Percentiles rank a stretch among this genome's conserved stretches.
phyloP scores from a whole-genome alignment of 1,140 invertebrate species.

The Ceratitis capitata region DNA sequence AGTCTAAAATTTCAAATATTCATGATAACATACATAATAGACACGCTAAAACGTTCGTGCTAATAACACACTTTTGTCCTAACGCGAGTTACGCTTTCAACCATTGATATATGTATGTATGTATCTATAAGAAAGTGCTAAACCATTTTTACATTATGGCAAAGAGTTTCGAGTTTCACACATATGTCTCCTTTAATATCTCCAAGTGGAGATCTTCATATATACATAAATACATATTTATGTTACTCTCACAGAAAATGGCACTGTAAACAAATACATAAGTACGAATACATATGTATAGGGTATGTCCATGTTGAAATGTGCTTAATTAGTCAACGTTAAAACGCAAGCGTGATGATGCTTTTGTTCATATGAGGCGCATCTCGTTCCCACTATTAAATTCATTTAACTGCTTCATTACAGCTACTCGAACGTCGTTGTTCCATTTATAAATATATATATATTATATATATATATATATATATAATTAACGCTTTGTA shows the following conservation, averaged over 20 bases:
- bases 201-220: not conserved
- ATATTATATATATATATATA: too few species aligned
- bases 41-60: too few species aligned
- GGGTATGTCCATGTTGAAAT: not conserved
- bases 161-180: not conserved
- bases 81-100: too few species aligned
- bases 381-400: conserved; percentile 61
- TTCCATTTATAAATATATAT: too few species aligned
- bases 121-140: not conserved
- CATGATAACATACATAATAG: too few species aligned
- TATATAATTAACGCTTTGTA: too few species aligned
- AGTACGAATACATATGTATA: not conserved
- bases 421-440: conserved; percentile 40
- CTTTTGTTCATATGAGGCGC: not conserved
- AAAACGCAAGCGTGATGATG: conserved; percentile 13
- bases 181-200: not conserved
- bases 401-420: conserved; percentile 64
- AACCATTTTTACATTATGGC: not conserved
- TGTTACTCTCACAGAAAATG: not conserved
- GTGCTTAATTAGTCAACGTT: conserved; percentile 25
- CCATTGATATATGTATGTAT: too few species aligned
- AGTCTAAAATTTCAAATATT: too few species aligned
- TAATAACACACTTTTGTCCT: too few species aligned
- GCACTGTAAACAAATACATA: not conserved
- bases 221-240: not conserved